phyloP scores from a whole-genome alignment of 1,140 invertebrate species.

The Ceratitis capitata region DNA sequence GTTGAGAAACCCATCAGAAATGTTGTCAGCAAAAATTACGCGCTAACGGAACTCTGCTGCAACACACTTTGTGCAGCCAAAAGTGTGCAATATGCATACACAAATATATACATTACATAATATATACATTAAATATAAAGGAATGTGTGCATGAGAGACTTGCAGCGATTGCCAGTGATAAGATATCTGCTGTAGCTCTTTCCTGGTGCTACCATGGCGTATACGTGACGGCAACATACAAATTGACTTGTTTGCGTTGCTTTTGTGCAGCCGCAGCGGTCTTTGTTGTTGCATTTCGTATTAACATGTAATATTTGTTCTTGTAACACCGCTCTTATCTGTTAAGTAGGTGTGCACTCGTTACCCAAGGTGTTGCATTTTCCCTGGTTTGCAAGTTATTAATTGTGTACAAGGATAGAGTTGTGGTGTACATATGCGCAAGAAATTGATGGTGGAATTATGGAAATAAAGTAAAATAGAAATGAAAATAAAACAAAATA shows the following conservation, averaged over 20 bases:
- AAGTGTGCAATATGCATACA: background rate
- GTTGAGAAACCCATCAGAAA: constrained; percentile 16
- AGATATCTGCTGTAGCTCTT: background rate
- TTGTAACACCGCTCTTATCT: background rate
- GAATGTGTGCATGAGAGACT: too few relatives aligned
- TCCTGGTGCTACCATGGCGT: background rate
- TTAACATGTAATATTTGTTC: background rate
- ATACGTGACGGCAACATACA: background rate
- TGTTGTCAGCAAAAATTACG: constrained; percentile 42
- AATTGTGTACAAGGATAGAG: background rate
- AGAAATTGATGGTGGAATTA: too few relatives aligned
- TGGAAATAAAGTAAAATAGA: too few relatives aligned
- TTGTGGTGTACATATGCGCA: too few relatives aligned
- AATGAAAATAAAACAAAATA: too few relatives aligned
- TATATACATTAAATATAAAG: too few relatives aligned
- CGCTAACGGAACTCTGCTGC: too few relatives aligned
- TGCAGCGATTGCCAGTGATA: background rate
- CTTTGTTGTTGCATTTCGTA: background rate
- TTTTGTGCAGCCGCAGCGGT: background rate
- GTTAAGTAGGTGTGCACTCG: background rate
- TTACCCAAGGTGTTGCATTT: background rate
- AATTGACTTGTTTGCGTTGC: constrained; percentile 15
- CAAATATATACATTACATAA: background rate
- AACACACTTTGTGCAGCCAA: too few relatives aligned
- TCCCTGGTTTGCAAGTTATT: background rate